Percentiles rank a stretch among this genome's conserved stretches.
Conservation (phyloP, 2,888 invertebrate species). For the Aspidiotus rigidus region DNA sequence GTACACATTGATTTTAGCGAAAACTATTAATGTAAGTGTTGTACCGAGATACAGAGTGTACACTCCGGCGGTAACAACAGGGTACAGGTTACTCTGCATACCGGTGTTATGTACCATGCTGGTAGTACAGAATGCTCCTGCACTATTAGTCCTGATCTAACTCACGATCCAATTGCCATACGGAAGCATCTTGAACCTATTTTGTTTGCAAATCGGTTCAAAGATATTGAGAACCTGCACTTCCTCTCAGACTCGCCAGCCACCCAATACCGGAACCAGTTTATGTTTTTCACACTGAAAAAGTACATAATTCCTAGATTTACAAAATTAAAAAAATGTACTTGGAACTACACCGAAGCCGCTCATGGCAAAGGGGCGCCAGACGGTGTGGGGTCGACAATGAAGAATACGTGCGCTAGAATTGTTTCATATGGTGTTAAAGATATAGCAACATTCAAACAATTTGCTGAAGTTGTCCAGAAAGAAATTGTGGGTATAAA, state of each 20-base stretch:
- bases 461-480: background rate
- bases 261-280: conserved; percentile 42
- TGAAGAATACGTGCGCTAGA: conserved; percentile 40
- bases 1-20: conserved; percentile 26
- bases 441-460: conserved; percentile 22
- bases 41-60: conserved; percentile 13
- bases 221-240: conserved; percentile 38
- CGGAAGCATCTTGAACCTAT: conserved; percentile 43
- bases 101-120: conserved; percentile 13
- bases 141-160: conserved; percentile 40
- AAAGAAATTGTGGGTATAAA: background rate
- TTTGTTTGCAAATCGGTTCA: conserved; percentile 27
- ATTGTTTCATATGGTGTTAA: conserved; percentile 32
- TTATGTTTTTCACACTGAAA: conserved; percentile 41
- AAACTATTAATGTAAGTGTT: conserved; percentile 25
- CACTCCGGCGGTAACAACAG: conserved; percentile 27
- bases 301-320: conserved; percentile 35
- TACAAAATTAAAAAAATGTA: background rate
- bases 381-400: conserved; percentile 41
- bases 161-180: conserved; percentile 42
- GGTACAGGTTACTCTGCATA: conserved; percentile 11
- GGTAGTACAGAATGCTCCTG: conserved; percentile 37
- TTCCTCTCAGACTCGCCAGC: conserved; percentile 42
- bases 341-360: conserved; percentile 40
- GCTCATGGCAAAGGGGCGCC: conserved; percentile 42